Evolutionary conservation across 2,113 vertebrate species (phyloP).

Genomic region (Xiphophorus maculatus): DNA sequence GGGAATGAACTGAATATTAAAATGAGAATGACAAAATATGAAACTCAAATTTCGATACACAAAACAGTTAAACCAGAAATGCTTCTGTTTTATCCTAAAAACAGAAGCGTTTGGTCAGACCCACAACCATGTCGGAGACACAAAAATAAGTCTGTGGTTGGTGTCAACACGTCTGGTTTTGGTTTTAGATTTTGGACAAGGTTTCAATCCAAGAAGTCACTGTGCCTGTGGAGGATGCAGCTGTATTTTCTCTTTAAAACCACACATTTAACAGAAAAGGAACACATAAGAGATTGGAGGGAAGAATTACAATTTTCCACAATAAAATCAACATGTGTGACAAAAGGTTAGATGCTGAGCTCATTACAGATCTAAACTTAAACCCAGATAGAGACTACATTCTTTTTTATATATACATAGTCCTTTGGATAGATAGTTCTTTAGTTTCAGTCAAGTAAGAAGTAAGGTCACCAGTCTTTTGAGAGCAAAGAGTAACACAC

Average conservation of each 20-base stretch:
- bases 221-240: constrained; percentile 6
- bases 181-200: constrained; percentile 20
- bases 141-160: constrained; percentile 53
- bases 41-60: not conserved
- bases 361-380: not conserved
- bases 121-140: constrained; percentile 29
- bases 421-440: not conserved
- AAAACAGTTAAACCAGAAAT: not conserved
- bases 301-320: too few relatives aligned
- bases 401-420: too few relatives aligned
- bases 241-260: not conserved
- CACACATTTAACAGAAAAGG: not conserved
- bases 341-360: too few relatives aligned
- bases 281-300: not conserved
- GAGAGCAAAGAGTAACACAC: not conserved
- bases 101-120: not conserved
- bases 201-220: not conserved
- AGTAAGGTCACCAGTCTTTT: not conserved
- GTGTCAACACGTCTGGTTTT: constrained; percentile 23
- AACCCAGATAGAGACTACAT: not conserved
- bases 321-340: too few relatives aligned
- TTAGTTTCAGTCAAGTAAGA: not conserved
- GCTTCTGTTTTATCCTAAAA: not conserved
- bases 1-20: not conserved
- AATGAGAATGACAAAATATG: not conserved